Base-by-base conservation (phyloP, 2,797 vertebrate species). In the Tapera naevia region DNA sequence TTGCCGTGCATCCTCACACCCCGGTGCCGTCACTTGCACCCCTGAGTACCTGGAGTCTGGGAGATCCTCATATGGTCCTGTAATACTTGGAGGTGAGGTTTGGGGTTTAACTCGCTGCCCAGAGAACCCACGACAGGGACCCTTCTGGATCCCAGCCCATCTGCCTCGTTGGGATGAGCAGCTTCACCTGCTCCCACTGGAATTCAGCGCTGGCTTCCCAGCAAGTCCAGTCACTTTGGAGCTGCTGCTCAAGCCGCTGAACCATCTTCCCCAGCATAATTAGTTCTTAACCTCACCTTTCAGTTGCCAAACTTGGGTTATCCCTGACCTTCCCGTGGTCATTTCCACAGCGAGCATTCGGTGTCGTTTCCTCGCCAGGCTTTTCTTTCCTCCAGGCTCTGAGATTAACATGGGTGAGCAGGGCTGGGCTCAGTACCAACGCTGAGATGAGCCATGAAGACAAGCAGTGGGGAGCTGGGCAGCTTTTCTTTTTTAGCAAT, bases 261-360 rank as follows among this genome's bases (percentile, higher is more conserved):
- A 10, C 56, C 66, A 2, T 82, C 60, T 37, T 53, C 23, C 45
- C 9, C 37, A 32, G 46, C 0, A 0, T 67, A 80, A 89, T 92
- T 87, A 78, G 65, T 89, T 94, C 69, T 48, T 93, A 64, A 61
- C 50, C 41, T 71, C 91, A 90, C 74, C 56, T 82, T 53, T 62
- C 43, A 43, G 17, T 62, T 76, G 79, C 65, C 5, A 1, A 43
- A 1, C n/a, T 66, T n/a, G n/a, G n/a, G 39, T 57, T 71, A 18
- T 70, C 43, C 50, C n/a, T 58, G 80, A 23, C 39, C 86, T 28
- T 8, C 13, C 46, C 64, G 81, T n/a, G 10, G 18, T 39, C 67
- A 17, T 75, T 89, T 51, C 33, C 48, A 21, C 79, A 23, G 45
- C 46, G 73, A 69, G 24, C 18, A 11, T 23, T 53, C 0, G 0